Evolutionary conservation across 2,797 vertebrate species (phyloP), one percentile per base, ranked within the genome.

Genomic region (Esox lucius): DNA sequence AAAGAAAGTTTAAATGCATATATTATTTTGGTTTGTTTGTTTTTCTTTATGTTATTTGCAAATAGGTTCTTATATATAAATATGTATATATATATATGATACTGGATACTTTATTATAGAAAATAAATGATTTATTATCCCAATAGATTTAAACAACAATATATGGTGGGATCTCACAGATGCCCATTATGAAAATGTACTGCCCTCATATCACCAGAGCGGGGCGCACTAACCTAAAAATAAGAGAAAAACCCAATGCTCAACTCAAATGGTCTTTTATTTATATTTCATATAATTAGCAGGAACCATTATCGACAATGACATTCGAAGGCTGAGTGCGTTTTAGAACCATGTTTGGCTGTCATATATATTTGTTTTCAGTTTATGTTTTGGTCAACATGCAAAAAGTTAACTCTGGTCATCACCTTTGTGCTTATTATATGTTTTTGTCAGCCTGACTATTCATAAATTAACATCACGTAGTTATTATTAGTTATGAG

Each of bases 141-240:
- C 51, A 56, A 56, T 56, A 56, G 6, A n/a, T n/a, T n/a, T 56
- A 59, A 59, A 59, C n/a, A 59, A 59, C 17, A 53, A 56, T 7
- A 11, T 59, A 59, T 22, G 56, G 22, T 59, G 22, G 22, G 24
- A 24, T 59, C 56, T 4, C 22, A 11, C 62, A 65, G 42, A 22
- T 46, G n/a, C 15, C 13, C 3, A 2, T 59, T 6, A 16, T 19
- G 22, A 22, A 70, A 49, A 16, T 83, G 87, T 75, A 87, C 83
- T 87, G 8, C 26, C 46, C 3, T 0, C 0, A 19, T 0, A 7
- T 0, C 0, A 9, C 83, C 91, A 90, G 84, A 72, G n/a, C 86
- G 81, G 84, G 89, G 86, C 83, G 62, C 81, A 75, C 75, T 75
- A 24, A 82, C 84, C 81, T 77, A 71, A 78, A 84, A 72, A 68